Evolutionary conservation across 2,797 vertebrate species (phyloP).

Genomic region (Urosaurus nigricauda): DNA sequence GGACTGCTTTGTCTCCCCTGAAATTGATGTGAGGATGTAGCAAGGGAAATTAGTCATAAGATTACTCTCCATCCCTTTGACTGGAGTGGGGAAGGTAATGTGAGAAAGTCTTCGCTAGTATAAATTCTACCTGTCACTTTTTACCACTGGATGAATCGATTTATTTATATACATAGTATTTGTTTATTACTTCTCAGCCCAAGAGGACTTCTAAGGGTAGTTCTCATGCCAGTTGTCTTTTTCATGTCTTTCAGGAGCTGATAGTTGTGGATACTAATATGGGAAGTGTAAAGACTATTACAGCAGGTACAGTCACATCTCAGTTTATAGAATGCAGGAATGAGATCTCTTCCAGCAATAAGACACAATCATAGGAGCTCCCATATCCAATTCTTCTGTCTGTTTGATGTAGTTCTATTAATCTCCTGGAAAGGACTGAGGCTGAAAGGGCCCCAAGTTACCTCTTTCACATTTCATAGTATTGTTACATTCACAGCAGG

Average conservation of each 20-base stretch:
- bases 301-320: slow-evolving; percentile 73
- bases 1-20: neutral
- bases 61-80: neutral
- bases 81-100: neutral
- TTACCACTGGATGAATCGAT: too few species aligned
- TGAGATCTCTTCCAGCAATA: neutral
- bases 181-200: too few species aligned
- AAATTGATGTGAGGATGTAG: neutral
- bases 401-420: neutral
- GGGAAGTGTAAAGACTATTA: slow-evolving; percentile 79
- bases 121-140: neutral
- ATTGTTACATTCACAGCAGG: neutral
- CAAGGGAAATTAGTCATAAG: too few species aligned
- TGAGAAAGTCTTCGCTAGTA: neutral
- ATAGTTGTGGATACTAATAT: slow-evolving; percentile 81
- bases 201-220: too few species aligned
- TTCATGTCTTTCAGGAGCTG: slow-evolving; percentile 77
- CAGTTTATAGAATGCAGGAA: neutral
- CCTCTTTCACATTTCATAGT: neutral
- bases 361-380: neutral
- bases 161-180: too few species aligned
- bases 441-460: neutral
- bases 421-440: neutral
- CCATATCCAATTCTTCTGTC: neutral
- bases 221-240: neutral